A percentile compares a stretch with the other conserved stretches of the same genome.
These are phyloP conservation scores for Lasioglossum leucozonium DNA, from an alignment of 2,888 invertebrate genomes.

Conservation along the genomic window DNA sequence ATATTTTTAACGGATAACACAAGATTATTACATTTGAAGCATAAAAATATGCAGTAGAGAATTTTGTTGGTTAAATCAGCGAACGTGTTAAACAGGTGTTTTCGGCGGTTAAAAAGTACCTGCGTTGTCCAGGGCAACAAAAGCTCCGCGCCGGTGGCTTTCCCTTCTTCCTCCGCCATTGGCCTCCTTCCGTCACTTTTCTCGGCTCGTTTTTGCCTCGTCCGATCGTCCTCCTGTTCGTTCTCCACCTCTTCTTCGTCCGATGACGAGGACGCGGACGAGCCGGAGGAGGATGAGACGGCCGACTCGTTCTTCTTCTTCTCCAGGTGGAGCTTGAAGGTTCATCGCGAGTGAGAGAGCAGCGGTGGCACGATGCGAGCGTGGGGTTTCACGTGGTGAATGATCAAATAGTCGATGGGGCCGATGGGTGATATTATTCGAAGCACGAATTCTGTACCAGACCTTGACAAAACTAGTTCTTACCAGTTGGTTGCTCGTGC, in stretches of 20 bases:
- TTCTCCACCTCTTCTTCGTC: slow-evolving; percentile 61
- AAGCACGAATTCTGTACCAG: slow-evolving; percentile 78
- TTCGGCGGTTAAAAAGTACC: slow-evolving; percentile 51
- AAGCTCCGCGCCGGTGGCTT: slow-evolving; percentile 63
- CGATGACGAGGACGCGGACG: slow-evolving; percentile 58
- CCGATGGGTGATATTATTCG: slow-evolving; percentile 72
- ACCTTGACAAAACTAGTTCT: slow-evolving; percentile 77
- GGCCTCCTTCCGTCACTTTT: slow-evolving; percentile 72
- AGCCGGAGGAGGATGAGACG: slow-evolving; percentile 50
- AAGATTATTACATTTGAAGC: background rate
- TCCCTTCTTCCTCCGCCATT: slow-evolving; percentile 67
- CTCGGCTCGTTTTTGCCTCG: slow-evolving; percentile 67
- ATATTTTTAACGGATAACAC: background rate
- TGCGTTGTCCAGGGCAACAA: slow-evolving; percentile 68
- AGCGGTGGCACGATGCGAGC: slow-evolving; percentile 18
- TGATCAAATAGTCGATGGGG: slow-evolving; percentile 70
- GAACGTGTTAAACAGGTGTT: background rate
- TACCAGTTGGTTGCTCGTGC: slow-evolving; percentile 74
- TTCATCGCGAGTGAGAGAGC: slow-evolving; percentile 35
- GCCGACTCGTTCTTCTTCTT: slow-evolving; percentile 65
- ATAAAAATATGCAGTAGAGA: no score
- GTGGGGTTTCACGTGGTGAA: slow-evolving; percentile 64
- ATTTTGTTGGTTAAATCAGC: no score
- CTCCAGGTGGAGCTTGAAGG: slow-evolving; percentile 69
- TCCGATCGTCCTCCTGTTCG: slow-evolving; percentile 52